phyloP scores from a whole-genome alignment of 2,797 vertebrate genomes.

The Tragelaphus oryx region DNA sequence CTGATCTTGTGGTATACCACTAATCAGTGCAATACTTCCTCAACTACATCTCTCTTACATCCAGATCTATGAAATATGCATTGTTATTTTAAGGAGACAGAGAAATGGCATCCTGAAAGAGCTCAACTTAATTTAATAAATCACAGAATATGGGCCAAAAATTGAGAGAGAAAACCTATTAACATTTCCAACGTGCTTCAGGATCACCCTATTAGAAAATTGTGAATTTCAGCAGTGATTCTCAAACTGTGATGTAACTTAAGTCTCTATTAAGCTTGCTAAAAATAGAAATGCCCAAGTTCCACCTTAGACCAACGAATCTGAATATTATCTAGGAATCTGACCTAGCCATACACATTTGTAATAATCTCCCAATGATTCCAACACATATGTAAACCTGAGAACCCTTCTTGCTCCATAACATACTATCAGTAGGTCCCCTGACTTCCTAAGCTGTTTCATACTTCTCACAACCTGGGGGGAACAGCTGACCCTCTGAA shows the following conservation, averaged over 20 bases:
- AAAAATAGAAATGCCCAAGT: not conserved
- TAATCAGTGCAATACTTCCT: not conserved
- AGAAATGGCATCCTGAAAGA: not conserved
- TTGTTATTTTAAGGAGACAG: not conserved
- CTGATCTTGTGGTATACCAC: not conserved
- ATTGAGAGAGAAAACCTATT: slow-evolving; percentile 1
- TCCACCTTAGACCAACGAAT: not conserved
- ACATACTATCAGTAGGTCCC: not conserved
- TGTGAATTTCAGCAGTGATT: not conserved
- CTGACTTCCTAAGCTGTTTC: not conserved
- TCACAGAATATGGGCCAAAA: not conserved
- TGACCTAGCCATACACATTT: not conserved
- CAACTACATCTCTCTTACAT: not conserved
- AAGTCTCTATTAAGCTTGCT: not conserved
- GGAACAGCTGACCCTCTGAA: not conserved
- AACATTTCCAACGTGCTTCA: not conserved
- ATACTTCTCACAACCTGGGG: not conserved
- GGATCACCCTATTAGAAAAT: not conserved
- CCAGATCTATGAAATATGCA: not conserved
- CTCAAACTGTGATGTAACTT: not conserved
- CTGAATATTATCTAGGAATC: not conserved
- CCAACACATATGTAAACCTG: not conserved
- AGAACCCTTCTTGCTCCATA: not conserved
- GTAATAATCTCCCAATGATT: not conserved
- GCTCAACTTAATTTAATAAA: slow-evolving; percentile 26